Evolutionary conservation across 2,797 vertebrate genomes (phyloP), one percentile per base, ranked within the genome.

Genomic region (Brotula barbata): DNA sequence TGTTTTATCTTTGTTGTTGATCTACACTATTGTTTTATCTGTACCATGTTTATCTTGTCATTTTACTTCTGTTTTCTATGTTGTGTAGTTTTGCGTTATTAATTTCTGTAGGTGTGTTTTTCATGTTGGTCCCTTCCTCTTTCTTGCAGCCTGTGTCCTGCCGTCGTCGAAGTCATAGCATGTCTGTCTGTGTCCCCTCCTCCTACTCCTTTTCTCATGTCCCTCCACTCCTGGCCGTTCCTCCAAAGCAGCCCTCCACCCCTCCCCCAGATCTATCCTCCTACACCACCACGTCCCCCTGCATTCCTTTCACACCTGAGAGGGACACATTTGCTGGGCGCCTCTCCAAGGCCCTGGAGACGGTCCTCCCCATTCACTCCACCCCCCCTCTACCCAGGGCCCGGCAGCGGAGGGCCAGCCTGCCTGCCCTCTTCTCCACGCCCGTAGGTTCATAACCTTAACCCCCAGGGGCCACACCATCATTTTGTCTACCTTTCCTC

Each of bases 281-380:
- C 87, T 49, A 46, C 84, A 69, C 33, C 77, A 68, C 81, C 92
- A 84, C 87, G 90, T 92, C 88, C 84, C 80, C 89, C 88, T 91
- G 90, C 89, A 91, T 40, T 61, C 77, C 81, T 58, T 82, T 80
- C 88, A 82, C 88, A 78, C 88, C 92, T 63, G 93, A 94, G 83
- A 90, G 93, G 88, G 95, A 97, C 89, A 94, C 93, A 66, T 97
- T 98, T 83, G 94, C 94, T 21, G 93, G 94, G 89, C 95, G 95
- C 82, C 96, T 99, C 89, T 98, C 95, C 90, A 94, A 94, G 90
- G 96, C 96, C 75, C 88, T 98, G 93, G 96, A 98, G 92, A 91
- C 93, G 67, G 93, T 98, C 88, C 93, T 98, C 75, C 96, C 96
- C 85, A 93, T 97, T 90, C 94, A 95, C 83, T 90, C 93, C 71